A percentile compares a stretch with the other conserved stretches of the same genome.
Evolutionary conservation across 2,888 invertebrate species (phyloP).

Genomic region (Hyppa rectilinea): DNA sequence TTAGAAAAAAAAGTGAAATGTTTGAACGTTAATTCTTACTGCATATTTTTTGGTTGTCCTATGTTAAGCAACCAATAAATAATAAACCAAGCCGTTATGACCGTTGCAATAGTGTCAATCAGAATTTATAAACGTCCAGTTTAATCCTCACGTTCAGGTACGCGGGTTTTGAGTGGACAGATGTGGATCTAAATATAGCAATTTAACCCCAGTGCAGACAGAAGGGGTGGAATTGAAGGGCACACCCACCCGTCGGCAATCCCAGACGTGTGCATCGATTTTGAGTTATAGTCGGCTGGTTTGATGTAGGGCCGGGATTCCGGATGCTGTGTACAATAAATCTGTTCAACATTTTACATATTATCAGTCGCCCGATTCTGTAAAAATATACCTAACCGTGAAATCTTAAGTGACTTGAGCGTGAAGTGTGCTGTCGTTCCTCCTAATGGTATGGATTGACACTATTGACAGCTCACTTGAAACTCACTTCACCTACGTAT

Average conservation of each 20-base stretch:
- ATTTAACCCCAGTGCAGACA: background rate
- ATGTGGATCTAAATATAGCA: background rate
- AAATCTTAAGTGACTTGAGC: too few species aligned
- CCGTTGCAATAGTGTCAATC: background rate
- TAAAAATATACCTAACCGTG: too few species aligned
- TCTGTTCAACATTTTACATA: background rate
- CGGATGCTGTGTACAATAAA: background rate
- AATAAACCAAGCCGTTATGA: background rate
- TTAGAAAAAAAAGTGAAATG: too few species aligned
- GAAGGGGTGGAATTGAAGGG: background rate
- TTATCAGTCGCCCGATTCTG: too few species aligned
- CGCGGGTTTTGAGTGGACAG: background rate
- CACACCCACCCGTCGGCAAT: background rate
- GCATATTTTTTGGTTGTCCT: too few species aligned
- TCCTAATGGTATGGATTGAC: too few species aligned
- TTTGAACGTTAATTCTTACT: too few species aligned
- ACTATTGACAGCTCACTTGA: too few species aligned
- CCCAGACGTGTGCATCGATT: conserved; percentile 11
- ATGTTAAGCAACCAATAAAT: too few species aligned
- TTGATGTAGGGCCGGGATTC: background rate
- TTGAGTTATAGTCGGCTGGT: background rate
- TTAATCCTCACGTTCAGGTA: background rate
- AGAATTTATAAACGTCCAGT: background rate
- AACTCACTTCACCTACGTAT: too few species aligned
- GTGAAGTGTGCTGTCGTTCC: too few species aligned